These are phyloP conservation scores for Nomada ferruginata DNA, from an alignment of 2,888 invertebrate species.

Conservation along the genomic window DNA sequence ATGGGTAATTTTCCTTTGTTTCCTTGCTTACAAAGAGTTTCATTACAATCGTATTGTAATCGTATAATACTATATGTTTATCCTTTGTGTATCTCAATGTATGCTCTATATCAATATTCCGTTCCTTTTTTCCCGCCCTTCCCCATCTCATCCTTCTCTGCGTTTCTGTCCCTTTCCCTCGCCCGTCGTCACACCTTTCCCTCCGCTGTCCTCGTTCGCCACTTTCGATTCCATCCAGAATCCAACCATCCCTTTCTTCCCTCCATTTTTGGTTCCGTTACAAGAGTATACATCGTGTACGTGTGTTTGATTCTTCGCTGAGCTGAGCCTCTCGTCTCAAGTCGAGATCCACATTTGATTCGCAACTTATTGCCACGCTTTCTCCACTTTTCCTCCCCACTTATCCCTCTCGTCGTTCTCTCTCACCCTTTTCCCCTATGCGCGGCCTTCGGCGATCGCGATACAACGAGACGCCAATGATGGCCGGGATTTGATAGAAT, in stretches of 20 bases:
- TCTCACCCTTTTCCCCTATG: background rate
- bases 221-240: background rate
- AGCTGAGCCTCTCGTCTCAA: slow-evolving; percentile 76
- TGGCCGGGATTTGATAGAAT: background rate
- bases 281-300: slow-evolving; percentile 55
- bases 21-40: slow-evolving; percentile 74
- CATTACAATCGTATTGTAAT: slow-evolving; percentile 77
- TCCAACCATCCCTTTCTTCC: slow-evolving; percentile 2
- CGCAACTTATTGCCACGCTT: slow-evolving; percentile 77
- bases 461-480: slow-evolving; percentile 5
- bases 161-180: background rate
- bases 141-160: slow-evolving; percentile 9
- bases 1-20: slow-evolving; percentile 70
- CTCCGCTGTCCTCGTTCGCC: background rate
- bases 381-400: slow-evolving; percentile 21
- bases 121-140: slow-evolving; percentile 10
- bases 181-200: slow-evolving; percentile 1
- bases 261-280: slow-evolving; percentile 27
- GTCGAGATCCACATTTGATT: slow-evolving; percentile 81
- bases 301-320: slow-evolving; percentile 81
- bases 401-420: background rate
- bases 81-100: slow-evolving; percentile 74
- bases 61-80: slow-evolving; percentile 79
- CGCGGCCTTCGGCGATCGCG: background rate
- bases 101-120: slow-evolving; percentile 66